phyloP scores from a whole-genome alignment of 2,797 vertebrate genomes.

The Hemitrygon akajei region DNA sequence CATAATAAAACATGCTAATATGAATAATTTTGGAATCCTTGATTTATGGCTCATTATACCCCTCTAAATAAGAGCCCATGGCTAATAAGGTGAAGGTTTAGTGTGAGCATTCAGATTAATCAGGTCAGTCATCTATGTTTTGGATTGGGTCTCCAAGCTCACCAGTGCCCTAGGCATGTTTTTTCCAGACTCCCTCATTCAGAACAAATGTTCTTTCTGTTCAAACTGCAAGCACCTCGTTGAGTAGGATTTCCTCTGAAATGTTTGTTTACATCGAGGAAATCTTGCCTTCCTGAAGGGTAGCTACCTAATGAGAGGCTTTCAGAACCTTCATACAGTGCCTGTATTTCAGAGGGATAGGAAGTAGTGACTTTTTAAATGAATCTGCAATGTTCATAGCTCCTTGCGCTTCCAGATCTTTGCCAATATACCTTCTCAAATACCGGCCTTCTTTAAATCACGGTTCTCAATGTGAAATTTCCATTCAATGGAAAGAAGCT shows the following conservation, averaged over 20 bases:
- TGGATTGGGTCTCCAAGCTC: not conserved
- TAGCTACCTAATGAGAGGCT: conserved; percentile 28
- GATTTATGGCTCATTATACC: too few relatives aligned
- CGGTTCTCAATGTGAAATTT: not conserved
- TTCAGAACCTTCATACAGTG: conserved; percentile 22
- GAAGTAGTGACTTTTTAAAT: not conserved
- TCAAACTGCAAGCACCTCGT: conserved; percentile 28
- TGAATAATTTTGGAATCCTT: not conserved
- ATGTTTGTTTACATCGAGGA: conserved; percentile 35
- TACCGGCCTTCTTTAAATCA: not conserved
- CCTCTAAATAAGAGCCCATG: not conserved
- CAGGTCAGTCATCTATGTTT: not conserved
- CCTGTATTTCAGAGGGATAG: not conserved
- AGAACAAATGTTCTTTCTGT: conserved; percentile 24
- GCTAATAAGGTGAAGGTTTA: not conserved
- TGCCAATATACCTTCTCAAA: conserved; percentile 1
- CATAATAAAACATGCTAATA: not conserved
- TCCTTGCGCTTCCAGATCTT: not conserved
- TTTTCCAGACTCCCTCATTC: conserved; percentile 3
- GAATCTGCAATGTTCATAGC: not conserved
- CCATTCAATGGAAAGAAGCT: not conserved
- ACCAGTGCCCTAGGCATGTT: not conserved
- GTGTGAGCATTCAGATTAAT: not conserved
- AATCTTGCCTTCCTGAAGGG: conserved; percentile 29
- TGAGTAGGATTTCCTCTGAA: conserved; percentile 33